phyloP scores from a whole-genome alignment of 2,888 invertebrate species.

The Mesochorus sp. region DNA sequence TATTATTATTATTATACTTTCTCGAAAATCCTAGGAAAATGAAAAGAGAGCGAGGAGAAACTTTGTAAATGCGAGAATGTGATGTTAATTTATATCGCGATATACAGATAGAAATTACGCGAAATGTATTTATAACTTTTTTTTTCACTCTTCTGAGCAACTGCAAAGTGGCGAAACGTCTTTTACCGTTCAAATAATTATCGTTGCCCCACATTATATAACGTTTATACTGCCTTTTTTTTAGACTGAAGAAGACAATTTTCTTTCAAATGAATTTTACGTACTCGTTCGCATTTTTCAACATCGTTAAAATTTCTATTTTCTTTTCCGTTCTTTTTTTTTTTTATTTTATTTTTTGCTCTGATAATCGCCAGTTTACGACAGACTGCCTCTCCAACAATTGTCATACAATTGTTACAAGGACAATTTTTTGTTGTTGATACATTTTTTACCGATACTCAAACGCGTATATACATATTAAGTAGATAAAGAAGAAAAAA shows the following conservation, averaged over 20 bases:
- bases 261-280: constrained; percentile 16
- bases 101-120: constrained; percentile 44
- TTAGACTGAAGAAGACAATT: constrained; percentile 15
- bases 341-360: constrained; percentile 7
- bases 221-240: constrained; percentile 19
- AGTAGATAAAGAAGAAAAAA: constrained; percentile 40
- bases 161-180: constrained; percentile 62
- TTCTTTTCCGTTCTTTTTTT: background rate
- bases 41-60: constrained; percentile 1
- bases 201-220: constrained; percentile 27
- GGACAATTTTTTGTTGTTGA: constrained; percentile 24
- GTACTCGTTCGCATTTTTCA: background rate
- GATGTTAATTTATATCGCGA: constrained; percentile 64
- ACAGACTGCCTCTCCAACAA: constrained; percentile 48
- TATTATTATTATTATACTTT: constrained; percentile 55
- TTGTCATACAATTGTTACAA: too few relatives aligned
- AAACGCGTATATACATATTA: constrained; percentile 52
- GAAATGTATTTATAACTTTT: constrained; percentile 67
- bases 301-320: background rate
- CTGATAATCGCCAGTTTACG: constrained; percentile 20
- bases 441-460: constrained; percentile 46
- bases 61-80: constrained; percentile 63
- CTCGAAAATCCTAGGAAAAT: constrained; percentile 33
- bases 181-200: constrained; percentile 47
- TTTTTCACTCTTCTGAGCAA: constrained; percentile 51